These are phyloP conservation scores for Dorcus hopei DNA, from an alignment of 2,888 invertebrate species.

Conservation along the genomic window DNA sequence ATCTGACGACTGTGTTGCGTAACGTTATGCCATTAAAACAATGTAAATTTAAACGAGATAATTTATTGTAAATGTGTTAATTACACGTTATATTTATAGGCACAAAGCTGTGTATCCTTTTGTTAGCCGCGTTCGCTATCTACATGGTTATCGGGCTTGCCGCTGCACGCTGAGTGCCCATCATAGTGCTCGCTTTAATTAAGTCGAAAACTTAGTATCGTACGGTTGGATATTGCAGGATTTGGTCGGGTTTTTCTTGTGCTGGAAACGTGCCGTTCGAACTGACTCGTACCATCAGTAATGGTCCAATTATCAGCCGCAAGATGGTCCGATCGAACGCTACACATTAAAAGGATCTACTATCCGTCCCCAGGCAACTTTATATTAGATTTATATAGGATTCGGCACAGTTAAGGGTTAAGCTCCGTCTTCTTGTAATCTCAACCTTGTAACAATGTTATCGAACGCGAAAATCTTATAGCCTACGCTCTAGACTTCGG, in stretches of 20 bases:
- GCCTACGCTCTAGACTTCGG: too few relatives aligned
- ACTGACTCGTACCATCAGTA: background rate
- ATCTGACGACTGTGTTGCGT: too few relatives aligned
- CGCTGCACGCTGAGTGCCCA: background rate
- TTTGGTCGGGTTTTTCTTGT: too few relatives aligned
- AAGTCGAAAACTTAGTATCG: background rate
- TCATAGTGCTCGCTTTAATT: background rate
- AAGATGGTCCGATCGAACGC: constrained; percentile 6
- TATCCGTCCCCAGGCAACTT: constrained; percentile 8
- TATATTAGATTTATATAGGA: constrained; percentile 15
- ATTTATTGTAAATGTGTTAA: constrained; percentile 2
- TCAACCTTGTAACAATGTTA: constrained; percentile 12
- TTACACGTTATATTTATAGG: background rate
- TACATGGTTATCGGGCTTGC: background rate
- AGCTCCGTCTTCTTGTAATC: constrained; percentile 13
- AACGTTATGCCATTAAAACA: background rate
- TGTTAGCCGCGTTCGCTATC: background rate
- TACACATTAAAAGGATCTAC: background rate
- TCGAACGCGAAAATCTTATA: constrained; percentile 1
- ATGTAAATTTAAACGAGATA: background rate
- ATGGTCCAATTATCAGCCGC: constrained; percentile 6
- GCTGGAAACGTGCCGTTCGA: too few relatives aligned
- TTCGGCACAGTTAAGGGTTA: constrained; percentile 9
- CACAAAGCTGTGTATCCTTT: background rate
- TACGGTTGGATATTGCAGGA: too few relatives aligned